Percentiles rank a stretch among this genome's conserved stretches.
Conservation (phyloP, 2,888 invertebrate species). For the Omphaloscelis lunosa region DNA sequence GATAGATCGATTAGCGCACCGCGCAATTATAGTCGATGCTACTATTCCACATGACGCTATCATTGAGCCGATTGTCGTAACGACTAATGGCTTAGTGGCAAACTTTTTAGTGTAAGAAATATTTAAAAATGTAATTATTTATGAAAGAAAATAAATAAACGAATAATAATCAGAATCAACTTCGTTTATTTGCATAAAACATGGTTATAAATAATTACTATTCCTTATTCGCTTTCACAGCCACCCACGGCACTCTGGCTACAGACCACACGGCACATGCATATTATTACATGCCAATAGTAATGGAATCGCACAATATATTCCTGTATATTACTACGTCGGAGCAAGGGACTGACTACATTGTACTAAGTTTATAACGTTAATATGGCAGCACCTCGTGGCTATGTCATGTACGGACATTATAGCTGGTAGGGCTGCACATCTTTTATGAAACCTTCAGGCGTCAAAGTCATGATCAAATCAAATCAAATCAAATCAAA, state of each 20-base stretch:
- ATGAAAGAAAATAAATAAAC: no score
- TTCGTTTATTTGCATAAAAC: constrained; percentile 12
- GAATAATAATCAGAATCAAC: constrained; percentile 5
- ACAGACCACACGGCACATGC: constrained; percentile 30
- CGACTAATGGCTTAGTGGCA: no score
- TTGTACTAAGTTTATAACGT: constrained; percentile 29
- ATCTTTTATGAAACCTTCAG: no score
- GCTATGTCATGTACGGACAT: constrained; percentile 3
- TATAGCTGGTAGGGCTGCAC: constrained; percentile 17
- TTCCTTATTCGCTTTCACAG: constrained; percentile 17
- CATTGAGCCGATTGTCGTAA: no score
- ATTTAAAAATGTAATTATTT: no score
- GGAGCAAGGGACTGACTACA: neutral
- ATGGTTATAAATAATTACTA: neutral
- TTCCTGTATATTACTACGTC: constrained; percentile 13
- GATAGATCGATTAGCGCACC: no score
- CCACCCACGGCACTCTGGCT: constrained; percentile 29
- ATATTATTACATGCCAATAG: constrained; percentile 27
- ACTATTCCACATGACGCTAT: no score
- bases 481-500: no score
- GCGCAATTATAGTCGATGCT: no score
- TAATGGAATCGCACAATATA: constrained; percentile 40
- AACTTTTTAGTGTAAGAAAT: no score
- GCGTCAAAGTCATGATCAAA: no score
- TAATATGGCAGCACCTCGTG: constrained; percentile 23